A percentile compares a stretch with the other conserved stretches of the same genome.
Conservation (phyloP, 2,113 vertebrate species). For the Phycodurus eques region DNA sequence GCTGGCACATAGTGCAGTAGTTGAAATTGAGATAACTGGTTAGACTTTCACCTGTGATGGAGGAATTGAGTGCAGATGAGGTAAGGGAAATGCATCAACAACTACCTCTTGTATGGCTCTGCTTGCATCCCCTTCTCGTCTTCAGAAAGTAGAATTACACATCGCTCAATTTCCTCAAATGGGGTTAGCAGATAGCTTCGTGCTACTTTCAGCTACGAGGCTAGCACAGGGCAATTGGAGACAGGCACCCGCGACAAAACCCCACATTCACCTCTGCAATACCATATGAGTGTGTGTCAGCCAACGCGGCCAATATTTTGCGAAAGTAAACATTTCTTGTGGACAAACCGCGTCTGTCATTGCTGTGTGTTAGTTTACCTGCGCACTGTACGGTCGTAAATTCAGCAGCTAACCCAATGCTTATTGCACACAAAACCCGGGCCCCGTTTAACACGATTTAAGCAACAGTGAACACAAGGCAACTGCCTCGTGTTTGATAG, state of each 20-base stretch:
- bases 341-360: background rate
- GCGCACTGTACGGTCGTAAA: background rate
- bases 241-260: conserved; percentile 22
- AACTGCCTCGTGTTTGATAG: background rate
- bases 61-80: conserved; percentile 98
- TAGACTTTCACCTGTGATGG: conserved; percentile 78
- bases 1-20: conserved; percentile 63
- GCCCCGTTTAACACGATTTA: background rate
- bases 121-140: background rate
- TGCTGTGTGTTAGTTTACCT: background rate
- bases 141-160: background rate
- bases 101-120: background rate
- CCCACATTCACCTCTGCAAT: background rate
- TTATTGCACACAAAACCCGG: background rate
- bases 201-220: conserved; percentile 24
- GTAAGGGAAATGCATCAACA: conserved; percentile 67
- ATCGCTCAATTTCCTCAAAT: background rate
- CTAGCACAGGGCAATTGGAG: conserved; percentile 26
- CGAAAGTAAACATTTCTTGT: background rate
- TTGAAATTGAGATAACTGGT: conserved; percentile 63
- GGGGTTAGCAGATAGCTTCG: conserved; percentile 21
- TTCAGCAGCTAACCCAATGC: background rate
- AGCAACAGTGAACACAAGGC: background rate
- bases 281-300: background rate
- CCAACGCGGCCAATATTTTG: accelerated